Evolutionary conservation across 2,888 invertebrate genomes (phyloP).

Genomic region (Chorisops tibialis): DNA sequence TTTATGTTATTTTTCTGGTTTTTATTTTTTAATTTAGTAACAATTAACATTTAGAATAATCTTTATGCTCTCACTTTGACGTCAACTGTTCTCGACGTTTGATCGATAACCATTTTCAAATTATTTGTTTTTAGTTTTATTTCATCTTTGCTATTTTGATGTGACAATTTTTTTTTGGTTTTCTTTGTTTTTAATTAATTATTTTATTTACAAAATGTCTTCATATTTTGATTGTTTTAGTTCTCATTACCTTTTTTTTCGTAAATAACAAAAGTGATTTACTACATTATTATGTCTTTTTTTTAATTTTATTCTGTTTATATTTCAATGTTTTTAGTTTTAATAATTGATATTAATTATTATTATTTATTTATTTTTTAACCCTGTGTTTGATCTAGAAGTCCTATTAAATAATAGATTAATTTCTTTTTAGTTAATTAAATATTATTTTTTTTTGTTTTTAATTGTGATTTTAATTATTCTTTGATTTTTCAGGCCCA

Average conservation of each 20-base stretch:
- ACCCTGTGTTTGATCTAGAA: constrained; percentile 25
- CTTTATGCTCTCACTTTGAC: constrained; percentile 1
- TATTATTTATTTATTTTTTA: constrained; percentile 2
- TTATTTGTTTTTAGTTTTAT: constrained; percentile 1
- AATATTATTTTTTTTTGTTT: constrained; percentile 1
- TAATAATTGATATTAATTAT: no score
- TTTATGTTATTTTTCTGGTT: not conserved
- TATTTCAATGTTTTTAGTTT: not conserved
- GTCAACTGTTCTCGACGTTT: not conserved
- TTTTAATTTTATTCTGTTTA: constrained; percentile 7
- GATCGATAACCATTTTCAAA: constrained; percentile 1
- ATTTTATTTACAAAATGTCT: not conserved
- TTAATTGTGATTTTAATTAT: not conserved
- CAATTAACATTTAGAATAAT: constrained; percentile 35
- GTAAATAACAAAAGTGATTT: constrained; percentile 11
- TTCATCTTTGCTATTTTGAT: not conserved
- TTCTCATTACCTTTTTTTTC: not conserved
- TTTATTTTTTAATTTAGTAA: constrained; percentile 29
- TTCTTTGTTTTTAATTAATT: constrained; percentile 4
- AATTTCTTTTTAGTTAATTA: not conserved
- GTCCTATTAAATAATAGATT: not conserved
- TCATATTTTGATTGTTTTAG: constrained; percentile 8
- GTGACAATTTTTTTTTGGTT: constrained; percentile 3
- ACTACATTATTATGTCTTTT: not conserved
- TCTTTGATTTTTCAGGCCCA: not conserved